Base-by-base conservation (phyloP, 2,797 vertebrate species). In the Alectoris magna region DNA sequence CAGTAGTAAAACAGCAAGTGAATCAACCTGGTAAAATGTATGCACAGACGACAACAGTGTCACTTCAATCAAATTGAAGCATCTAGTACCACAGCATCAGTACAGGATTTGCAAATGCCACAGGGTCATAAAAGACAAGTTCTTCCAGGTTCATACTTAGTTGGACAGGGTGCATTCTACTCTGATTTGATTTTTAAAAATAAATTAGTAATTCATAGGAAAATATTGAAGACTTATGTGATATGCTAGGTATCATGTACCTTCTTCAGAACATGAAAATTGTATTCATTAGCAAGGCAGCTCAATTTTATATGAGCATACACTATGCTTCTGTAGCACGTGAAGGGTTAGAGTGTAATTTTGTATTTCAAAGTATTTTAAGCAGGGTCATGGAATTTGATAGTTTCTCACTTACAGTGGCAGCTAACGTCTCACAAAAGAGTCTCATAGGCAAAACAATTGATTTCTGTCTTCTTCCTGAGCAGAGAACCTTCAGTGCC, bases 401-500 rank as follows among this genome's bases (percentile, higher is more conserved):
- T 84, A 70, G n/a, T 94, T 95, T 95, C 82, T 95, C 67, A 89
- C 76, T 89, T 84, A 39, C 15, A 71, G 27, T 80, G 41, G 67
- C 76, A 91, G 67, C 59, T 78, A 92, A 92, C 79, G 84, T 71
- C 56, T 87, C 44, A 26, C 51, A 44, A 67, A 93, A 89, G 63
- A 56, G 83, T 84, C 76, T 93, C 48, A 60, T 75, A 21, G 82
- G 73, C 79, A 95, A 93, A 94, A 91, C 89, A 95, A 95, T 85
- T 93, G 96, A 93, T 95, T 95, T 88, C 44, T 41, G 87, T 85
- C 73, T 91, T 95, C 58, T 87, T 75, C 55, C 77, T 58, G 63
- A 92, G 82, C 73, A 64, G 67, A 87, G 82, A 95, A 87, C 78
- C 84, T 75, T 88, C 73, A 6, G 51, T 89, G 87, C 73, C 70